These are phyloP conservation scores for Hypothenemus hampei DNA, from an alignment of 1,140 invertebrate genomes.

Conservation along the genomic window DNA sequence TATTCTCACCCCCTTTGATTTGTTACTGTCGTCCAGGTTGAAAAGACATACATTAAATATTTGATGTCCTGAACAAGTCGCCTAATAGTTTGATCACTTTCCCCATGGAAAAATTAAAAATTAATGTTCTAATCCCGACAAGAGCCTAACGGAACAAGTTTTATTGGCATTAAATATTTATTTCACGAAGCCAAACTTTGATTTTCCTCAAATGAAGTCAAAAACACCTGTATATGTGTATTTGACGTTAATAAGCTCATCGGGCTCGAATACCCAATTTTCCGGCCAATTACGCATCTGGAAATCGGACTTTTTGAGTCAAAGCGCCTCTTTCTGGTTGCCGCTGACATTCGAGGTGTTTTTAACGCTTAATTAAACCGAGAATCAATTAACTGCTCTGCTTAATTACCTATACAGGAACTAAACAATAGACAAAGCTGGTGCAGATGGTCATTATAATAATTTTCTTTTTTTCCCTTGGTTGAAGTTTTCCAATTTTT, in stretches of 20 bases:
- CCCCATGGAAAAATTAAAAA: background rate
- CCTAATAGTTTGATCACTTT: background rate
- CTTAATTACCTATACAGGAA: constrained; percentile 6
- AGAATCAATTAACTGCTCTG: constrained; percentile 6
- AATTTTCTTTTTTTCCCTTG: background rate
- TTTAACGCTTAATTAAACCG: constrained; percentile 13
- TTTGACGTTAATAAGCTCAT: constrained; percentile 24
- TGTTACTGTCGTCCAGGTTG: background rate
- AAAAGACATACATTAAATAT: constrained; percentile 1
- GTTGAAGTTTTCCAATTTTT: background rate
- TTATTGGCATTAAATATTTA: constrained; percentile 6
- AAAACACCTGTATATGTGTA: constrained; percentile 2
- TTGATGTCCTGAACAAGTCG: background rate
- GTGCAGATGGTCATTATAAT: too few species aligned
- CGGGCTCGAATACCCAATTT: constrained; percentile 16
- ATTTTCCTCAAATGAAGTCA: background rate
- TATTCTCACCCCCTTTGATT: constrained; percentile 3
- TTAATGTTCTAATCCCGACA: background rate
- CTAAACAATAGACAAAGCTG: constrained; percentile 9
- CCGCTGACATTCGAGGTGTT: constrained; percentile 8
- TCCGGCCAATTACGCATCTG: constrained; percentile 18
- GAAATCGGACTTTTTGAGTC: constrained; percentile 15
- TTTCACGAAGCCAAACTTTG: background rate
- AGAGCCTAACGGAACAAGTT: background rate
- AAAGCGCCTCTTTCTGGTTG: constrained; percentile 24